Conservation (phyloP, 2,113 vertebrate species). For the Mormoops blainvillei region DNA sequence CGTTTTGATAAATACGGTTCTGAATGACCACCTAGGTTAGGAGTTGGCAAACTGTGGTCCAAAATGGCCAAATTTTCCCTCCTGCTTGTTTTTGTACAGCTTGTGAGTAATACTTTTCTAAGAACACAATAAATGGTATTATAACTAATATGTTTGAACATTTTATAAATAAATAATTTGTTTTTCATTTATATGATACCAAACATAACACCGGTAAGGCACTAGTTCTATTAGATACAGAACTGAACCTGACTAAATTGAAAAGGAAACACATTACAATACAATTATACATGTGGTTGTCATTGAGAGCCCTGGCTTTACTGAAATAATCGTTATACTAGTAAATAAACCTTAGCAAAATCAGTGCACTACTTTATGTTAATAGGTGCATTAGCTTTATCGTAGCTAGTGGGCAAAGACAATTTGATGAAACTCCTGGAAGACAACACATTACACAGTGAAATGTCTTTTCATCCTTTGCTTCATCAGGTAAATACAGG, state of each 20-base stretch:
- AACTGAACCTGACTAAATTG: conserved; percentile 60
- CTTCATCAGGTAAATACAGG: conserved; percentile 41
- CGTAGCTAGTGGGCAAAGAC: conserved; percentile 66
- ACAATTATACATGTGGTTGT: conserved; percentile 61
- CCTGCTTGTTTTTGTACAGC: background rate
- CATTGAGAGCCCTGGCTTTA: conserved; percentile 59
- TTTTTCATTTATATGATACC: background rate
- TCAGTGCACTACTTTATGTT: conserved; percentile 57
- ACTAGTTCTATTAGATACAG: conserved; percentile 45
- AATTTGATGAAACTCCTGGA: conserved; percentile 60
- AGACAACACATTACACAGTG: conserved; percentile 61
- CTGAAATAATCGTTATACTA: conserved; percentile 63
- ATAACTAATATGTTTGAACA: conserved; percentile 3
- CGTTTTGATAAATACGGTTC: background rate
- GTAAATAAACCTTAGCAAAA: conserved; percentile 67
- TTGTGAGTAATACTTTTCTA: background rate
- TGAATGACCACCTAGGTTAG: background rate
- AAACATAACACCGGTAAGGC: background rate
- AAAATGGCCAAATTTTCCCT: background rate
- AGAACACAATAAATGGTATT: background rate
- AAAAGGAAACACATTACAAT: conserved; percentile 60
- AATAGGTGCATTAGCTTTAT: conserved; percentile 65
- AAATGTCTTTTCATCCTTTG: conserved; percentile 63
- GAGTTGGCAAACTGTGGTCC: background rate
- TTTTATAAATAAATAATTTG: background rate